Evolutionary conservation across 2,888 invertebrate species (phyloP), one percentile per base, ranked within the genome.

Genomic region (Mythimna loreyi): DNA sequence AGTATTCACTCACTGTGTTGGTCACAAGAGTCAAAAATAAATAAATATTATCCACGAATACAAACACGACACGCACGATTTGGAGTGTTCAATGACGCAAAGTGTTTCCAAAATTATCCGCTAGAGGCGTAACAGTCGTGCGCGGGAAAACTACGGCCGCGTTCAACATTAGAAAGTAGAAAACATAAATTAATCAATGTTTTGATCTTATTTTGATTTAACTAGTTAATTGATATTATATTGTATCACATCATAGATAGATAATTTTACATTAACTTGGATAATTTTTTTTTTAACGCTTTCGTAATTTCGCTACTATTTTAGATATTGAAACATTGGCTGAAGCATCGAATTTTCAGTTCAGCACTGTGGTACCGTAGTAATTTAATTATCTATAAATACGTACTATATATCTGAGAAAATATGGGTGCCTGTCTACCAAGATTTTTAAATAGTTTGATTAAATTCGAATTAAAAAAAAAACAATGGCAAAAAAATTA

Each of bases 61-160:
- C 89, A 91, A 91, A 91, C 91, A 91, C 86, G 87, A 90, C 89
- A 90, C 90, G 81, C 89, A 87, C 87, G 80, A 82, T 83, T 84
- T 83, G 81, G 80, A 79, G 75, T 80, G 81, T 81, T 85, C 86
- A 89, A 43, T 92, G 92, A 92, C 93, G 92, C 89, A 88, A 86
- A 85, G 68, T 86, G 88, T 87, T 93, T 90, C 85, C 62, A 60
- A 78, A 81, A 72, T 81, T 71, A 74, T 72, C 90, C 93, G 89
- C 86, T 72, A 84, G 86, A 61, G 85, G 88, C 88, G 83, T 83
- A 60, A 67, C 62, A 70, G 73, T 67, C 72, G 79, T 70, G 83
- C 85, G 87, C 87, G 88, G 88, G 87, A 90, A 90, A 78, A 68
- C 63, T 82, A 82, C 57, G 67, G 82, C 36, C 80, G 81, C 86